Evolutionary conservation across 2,113 vertebrate genomes (phyloP).

Genomic region (Noturus placidus): DNA sequence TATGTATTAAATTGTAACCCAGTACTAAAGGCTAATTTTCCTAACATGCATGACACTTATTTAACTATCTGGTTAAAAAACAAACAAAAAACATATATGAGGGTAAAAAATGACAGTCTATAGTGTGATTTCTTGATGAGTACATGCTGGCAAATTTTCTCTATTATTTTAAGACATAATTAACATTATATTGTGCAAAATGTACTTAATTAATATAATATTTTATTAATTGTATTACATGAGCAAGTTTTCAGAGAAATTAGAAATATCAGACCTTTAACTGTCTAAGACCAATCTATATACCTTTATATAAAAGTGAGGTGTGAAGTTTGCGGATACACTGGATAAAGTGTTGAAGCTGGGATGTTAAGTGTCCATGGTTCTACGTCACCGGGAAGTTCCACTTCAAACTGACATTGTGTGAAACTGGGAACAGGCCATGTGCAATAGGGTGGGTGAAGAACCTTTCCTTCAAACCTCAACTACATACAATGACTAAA

Average conservation of each 20-base stretch:
- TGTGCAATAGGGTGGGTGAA: conserved; percentile 38
- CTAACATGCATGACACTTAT: neutral
- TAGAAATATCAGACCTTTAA: neutral
- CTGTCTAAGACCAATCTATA: neutral
- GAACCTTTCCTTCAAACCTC: conserved; percentile 55
- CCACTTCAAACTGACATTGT: conserved; percentile 63
- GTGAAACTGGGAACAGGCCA: conserved; percentile 34
- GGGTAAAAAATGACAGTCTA: neutral
- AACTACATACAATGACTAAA: conserved; percentile 58
- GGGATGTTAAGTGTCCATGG: conserved; percentile 57
- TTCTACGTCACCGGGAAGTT: conserved; percentile 62
- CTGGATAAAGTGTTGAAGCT: conserved; percentile 35
- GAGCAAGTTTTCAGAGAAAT: neutral
- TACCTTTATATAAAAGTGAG: conserved; percentile 18
- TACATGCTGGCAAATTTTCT: neutral
- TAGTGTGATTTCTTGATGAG: too few species aligned
- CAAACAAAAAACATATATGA: neutral
- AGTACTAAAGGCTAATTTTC: neutral
- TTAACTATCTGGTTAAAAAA: neutral
- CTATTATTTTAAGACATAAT: neutral
- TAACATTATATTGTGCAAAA: neutral
- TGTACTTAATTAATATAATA: neutral
- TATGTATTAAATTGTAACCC: neutral
- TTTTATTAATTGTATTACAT: neutral
- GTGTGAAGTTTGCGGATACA: conserved; percentile 6